Conservation (phyloP, 2,113 vertebrate genomes). For the Microcebus griseorufus region DNA sequence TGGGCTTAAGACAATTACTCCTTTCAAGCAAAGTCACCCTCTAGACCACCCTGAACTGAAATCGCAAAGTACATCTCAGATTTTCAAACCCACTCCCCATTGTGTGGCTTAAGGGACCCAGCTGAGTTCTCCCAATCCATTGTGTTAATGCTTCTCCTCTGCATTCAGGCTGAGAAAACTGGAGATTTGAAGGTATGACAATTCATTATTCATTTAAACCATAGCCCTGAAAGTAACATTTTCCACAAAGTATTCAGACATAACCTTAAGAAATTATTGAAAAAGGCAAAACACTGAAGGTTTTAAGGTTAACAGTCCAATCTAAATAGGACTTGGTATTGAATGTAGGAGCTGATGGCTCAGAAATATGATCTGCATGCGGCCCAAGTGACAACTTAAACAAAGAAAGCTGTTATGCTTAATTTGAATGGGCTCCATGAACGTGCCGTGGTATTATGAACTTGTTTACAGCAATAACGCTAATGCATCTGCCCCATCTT, state of each 20-base stretch:
- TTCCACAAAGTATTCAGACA: conserved; percentile 42
- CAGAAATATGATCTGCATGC: conserved; percentile 66
- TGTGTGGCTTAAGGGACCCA: conserved; percentile 46
- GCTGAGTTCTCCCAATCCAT: background rate
- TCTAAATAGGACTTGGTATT: conserved; percentile 59
- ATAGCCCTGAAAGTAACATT: conserved; percentile 61
- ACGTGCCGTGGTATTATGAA: conserved; percentile 77
- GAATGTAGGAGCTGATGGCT: conserved; percentile 60
- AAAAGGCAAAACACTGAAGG: conserved; percentile 60
- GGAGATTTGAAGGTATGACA: background rate
- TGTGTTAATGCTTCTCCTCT: conserved; percentile 1
- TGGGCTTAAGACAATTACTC: background rate
- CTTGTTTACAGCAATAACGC: conserved; percentile 83
- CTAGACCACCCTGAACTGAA: background rate
- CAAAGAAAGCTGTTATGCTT: conserved; percentile 75
- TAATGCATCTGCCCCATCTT: conserved; percentile 83
- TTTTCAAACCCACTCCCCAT: background rate
- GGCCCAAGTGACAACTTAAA: conserved; percentile 79
- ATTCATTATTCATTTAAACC: conserved; percentile 55
- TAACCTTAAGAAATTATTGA: conserved; percentile 53
- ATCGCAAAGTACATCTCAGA: background rate
- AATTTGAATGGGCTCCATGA: conserved; percentile 82
- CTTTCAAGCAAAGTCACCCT: background rate
- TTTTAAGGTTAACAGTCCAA: conserved; percentile 68
- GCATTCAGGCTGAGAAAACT: background rate